These are phyloP conservation scores for Hyalella azteca DNA, from an alignment of 2,888 invertebrate genomes.

Conservation along the genomic window DNA sequence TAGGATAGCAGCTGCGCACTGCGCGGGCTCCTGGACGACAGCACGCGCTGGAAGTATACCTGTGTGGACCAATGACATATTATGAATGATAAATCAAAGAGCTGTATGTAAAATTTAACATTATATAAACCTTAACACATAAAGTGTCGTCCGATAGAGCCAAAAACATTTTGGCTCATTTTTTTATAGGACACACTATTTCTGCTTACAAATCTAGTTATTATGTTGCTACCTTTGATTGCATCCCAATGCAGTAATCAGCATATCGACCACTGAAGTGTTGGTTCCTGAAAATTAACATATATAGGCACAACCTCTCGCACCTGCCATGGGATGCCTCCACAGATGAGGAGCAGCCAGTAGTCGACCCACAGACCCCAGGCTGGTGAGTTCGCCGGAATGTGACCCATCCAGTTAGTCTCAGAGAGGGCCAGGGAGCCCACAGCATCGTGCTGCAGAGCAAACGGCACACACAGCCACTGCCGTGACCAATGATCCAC, in stretches of 20 bases:
- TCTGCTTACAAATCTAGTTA: no score
- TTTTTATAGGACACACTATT: no score
- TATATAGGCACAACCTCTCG: conserved; percentile 54
- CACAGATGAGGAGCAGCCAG: conserved; percentile 86
- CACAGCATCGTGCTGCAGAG: conserved; percentile 86
- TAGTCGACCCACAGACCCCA: conserved; percentile 83
- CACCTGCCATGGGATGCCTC: conserved; percentile 97
- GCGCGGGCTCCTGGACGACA: conserved; percentile 93
- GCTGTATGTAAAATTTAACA: no score
- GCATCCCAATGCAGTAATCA: no score
- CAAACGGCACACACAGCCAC: conserved; percentile 98
- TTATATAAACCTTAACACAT: no score
- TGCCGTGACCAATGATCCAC: no score
- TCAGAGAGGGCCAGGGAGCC: conserved; percentile 72
- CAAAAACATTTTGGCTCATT: no score
- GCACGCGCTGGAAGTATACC: conserved; percentile 97
- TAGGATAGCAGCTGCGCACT: conserved; percentile 93
- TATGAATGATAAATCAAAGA: no score
- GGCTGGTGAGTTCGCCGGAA: conserved; percentile 67
- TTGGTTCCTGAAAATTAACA: no score
- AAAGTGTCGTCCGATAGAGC: no score
- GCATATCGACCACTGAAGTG: no score
- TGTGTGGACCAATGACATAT: conserved; percentile 64
- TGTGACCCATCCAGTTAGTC: conserved; percentile 86
- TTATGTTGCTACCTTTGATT: no score